Conservation (phyloP, 2,888 invertebrate genomes). For the Lordiphosa fenestrarum region DNA sequence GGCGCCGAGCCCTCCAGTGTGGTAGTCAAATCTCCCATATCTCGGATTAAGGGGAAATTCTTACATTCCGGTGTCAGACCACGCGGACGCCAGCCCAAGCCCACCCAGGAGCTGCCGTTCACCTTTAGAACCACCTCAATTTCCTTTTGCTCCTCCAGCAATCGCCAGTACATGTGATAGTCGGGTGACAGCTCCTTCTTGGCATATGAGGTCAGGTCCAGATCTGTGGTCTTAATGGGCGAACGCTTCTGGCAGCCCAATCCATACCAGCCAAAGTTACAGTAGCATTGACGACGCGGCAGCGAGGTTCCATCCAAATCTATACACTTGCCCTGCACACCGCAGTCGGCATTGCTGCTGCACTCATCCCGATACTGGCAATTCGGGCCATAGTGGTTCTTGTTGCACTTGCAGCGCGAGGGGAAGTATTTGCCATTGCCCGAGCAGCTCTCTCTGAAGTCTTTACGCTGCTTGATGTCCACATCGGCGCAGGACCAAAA, state of each 20-base stretch:
- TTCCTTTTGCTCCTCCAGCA: conserved; percentile 90
- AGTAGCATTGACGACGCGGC: conserved; percentile 93
- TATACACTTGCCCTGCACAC: conserved; percentile 91
- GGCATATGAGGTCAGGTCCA: conserved; percentile 87
- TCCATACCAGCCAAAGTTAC: conserved; percentile 93
- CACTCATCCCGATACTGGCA: conserved; percentile 97
- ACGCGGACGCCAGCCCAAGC: conserved; percentile 94
- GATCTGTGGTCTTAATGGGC: conserved; percentile 86
- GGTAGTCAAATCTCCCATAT: conserved; percentile 74
- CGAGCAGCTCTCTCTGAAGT: conserved; percentile 91
- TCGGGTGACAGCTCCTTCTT: conserved; percentile 87
- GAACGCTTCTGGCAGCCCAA: conserved; percentile 90
- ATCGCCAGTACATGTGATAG: conserved; percentile 91
- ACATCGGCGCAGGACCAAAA: conserved; percentile 99
- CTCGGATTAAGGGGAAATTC: conserved; percentile 87
- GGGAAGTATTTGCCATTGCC: conserved; percentile 90
- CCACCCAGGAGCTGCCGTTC: conserved; percentile 92
- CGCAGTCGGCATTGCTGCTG: conserved; percentile 90
- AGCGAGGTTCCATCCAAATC: conserved; percentile 89
- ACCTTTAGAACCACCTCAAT: conserved; percentile 92
- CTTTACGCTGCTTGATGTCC: conserved; percentile 88
- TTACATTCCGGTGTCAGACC: conserved; percentile 88
- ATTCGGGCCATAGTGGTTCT: conserved; percentile 88
- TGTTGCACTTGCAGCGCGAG: conserved; percentile 90
- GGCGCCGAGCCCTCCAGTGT: conserved; percentile 76